Percentiles rank a stretch among this genome's conserved stretches.
phyloP scores from a whole-genome alignment of 2,113 vertebrate genomes.

The Tragelaphus imberbis region DNA sequence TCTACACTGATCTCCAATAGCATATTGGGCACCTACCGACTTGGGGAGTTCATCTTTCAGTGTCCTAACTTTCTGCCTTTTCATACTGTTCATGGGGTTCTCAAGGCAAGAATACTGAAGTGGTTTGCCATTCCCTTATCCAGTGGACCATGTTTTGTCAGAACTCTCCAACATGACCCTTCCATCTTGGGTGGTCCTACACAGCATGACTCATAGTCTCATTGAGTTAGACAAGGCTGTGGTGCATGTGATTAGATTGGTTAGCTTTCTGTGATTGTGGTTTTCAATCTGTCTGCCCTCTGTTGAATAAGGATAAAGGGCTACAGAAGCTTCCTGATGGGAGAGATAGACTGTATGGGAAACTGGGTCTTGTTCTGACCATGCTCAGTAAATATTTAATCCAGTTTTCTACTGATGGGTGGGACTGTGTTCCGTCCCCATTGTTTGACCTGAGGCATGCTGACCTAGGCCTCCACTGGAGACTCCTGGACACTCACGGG shows the following conservation, averaged over 20 bases:
- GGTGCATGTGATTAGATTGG: background rate
- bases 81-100: background rate
- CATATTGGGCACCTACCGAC: background rate
- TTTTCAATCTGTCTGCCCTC: background rate
- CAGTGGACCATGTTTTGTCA: background rate
- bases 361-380: background rate
- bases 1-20: background rate
- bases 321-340: background rate
- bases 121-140: background rate
- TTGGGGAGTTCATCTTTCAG: background rate
- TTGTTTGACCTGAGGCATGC: background rate
- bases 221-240: background rate
- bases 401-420: background rate
- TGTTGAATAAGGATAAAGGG: background rate
- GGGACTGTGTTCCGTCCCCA: fast-evolving
- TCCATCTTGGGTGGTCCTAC: background rate
- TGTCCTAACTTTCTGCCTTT: background rate
- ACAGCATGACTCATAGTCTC: fast-evolving
- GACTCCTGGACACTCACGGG: background rate
- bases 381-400: background rate
- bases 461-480: background rate
- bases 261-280: background rate
- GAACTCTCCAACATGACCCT: background rate
- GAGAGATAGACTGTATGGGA: background rate
- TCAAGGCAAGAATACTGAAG: background rate